Conservation (phyloP, 2,888 invertebrate species). For the Philopedon plagiatum region DNA sequence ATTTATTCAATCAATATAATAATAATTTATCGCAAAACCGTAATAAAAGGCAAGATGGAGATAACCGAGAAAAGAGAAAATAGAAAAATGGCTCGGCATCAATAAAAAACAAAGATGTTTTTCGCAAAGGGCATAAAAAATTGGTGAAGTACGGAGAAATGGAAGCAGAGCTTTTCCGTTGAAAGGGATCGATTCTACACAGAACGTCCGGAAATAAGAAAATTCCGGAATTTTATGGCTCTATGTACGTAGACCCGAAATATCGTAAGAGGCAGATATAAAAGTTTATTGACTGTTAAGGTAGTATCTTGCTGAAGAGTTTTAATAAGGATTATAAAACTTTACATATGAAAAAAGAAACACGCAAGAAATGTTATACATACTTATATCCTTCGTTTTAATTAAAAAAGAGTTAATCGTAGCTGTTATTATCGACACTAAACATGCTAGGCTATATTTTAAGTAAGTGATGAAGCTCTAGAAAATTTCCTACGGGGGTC, state of each 20-base stretch:
- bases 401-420: no score
- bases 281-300: slow-evolving; percentile 8
- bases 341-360: no score
- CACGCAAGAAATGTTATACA: no score
- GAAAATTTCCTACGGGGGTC: no score
- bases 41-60: slow-evolving; percentile 14
- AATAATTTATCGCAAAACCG: slow-evolving; percentile 12
- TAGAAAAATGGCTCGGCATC: slow-evolving; percentile 27
- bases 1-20: not conserved
- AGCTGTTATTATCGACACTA: no score
- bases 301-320: not conserved
- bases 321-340: not conserved
- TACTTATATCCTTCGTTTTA: no score
- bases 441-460: no score
- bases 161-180: not conserved
- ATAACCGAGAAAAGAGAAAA: slow-evolving; percentile 14
- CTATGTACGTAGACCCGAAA: slow-evolving; percentile 7
- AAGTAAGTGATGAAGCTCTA: no score
- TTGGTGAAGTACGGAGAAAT: slow-evolving; percentile 26
- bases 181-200: slow-evolving; percentile 2
- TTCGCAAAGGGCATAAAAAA: slow-evolving; percentile 21
- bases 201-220: slow-evolving; percentile 21
- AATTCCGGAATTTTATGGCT: slow-evolving; percentile 15
- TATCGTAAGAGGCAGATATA: not conserved
- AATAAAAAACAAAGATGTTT: slow-evolving; percentile 40